These are phyloP conservation scores for Atlantisia rogersi DNA, from an alignment of 2,113 vertebrate species.

Conservation along the genomic window DNA sequence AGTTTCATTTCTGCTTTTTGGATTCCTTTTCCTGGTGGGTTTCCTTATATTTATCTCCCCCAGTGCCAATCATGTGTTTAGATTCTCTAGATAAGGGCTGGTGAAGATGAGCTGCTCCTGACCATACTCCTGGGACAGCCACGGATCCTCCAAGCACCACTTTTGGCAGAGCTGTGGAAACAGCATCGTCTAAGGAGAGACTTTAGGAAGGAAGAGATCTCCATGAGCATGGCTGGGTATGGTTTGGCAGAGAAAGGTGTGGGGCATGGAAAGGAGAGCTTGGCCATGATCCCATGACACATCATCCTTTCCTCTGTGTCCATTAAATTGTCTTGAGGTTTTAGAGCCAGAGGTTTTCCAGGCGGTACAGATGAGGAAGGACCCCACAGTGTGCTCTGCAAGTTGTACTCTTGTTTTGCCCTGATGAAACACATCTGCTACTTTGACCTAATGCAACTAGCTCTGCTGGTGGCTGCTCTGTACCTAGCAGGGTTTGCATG, in stretches of 20 bases:
- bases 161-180: neutral
- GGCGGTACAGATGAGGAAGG: neutral
- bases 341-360: neutral
- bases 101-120: neutral
- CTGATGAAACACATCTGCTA: accelerated
- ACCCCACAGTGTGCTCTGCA: neutral
- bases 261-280: neutral
- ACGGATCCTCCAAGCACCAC: neutral
- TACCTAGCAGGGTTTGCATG: neutral
- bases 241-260: neutral
- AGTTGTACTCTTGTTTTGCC: neutral
- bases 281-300: neutral
- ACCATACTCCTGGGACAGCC: neutral
- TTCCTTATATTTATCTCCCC: neutral
- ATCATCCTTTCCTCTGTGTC: neutral
- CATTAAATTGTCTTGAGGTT: neutral
- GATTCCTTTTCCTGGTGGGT: neutral
- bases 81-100: neutral
- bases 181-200: neutral
- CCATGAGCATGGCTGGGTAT: neutral
- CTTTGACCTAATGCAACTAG: neutral
- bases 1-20: neutral
- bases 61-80: neutral
- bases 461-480: neutral
- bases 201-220: neutral